Conservation (phyloP, 2,888 invertebrate genomes). For the Meandrusa payeni region DNA sequence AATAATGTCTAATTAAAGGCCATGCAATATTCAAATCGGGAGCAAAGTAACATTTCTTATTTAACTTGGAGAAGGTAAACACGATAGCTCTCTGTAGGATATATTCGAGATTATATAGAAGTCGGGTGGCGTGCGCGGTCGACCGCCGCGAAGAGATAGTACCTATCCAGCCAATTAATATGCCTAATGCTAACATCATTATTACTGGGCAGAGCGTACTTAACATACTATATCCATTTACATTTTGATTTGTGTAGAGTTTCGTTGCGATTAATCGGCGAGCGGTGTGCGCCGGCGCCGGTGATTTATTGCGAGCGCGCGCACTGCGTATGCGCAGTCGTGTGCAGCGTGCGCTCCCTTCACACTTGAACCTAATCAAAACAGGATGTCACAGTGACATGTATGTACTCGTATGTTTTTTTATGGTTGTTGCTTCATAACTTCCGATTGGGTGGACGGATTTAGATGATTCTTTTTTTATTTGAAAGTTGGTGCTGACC, state of each 20-base stretch:
- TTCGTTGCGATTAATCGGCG: slow-evolving; percentile 74
- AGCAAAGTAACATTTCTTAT: slow-evolving; percentile 11
- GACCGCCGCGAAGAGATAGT: slow-evolving; percentile 62
- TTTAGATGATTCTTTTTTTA: too few relatives aligned
- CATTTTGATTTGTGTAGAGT: slow-evolving; percentile 79
- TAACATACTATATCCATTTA: slow-evolving; percentile 80
- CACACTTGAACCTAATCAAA: slow-evolving; percentile 19
- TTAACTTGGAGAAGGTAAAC: slow-evolving; percentile 19
- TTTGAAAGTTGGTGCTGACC: too few relatives aligned
- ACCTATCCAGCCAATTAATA: slow-evolving; percentile 76
- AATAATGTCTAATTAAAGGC: slow-evolving; percentile 54
- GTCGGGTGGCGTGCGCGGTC: slow-evolving; percentile 53
- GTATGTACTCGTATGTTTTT: too few relatives aligned
- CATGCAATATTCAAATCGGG: slow-evolving; percentile 32
- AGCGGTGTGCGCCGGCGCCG: slow-evolving; percentile 50
- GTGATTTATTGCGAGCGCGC: slow-evolving; percentile 62
- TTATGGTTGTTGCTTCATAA: too few relatives aligned
- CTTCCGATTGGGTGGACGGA: too few relatives aligned
- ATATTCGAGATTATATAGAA: slow-evolving; percentile 42
- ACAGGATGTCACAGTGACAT: too few relatives aligned
- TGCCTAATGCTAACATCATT: slow-evolving; percentile 81
- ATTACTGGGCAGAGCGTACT: slow-evolving; percentile 76
- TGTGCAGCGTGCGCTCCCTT: slow-evolving; percentile 1
- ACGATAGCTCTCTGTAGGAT: slow-evolving; percentile 28
- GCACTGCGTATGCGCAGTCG: slow-evolving; percentile 4